Conservation (phyloP, 2,113 vertebrate genomes). For the Xerus inauris region DNA sequence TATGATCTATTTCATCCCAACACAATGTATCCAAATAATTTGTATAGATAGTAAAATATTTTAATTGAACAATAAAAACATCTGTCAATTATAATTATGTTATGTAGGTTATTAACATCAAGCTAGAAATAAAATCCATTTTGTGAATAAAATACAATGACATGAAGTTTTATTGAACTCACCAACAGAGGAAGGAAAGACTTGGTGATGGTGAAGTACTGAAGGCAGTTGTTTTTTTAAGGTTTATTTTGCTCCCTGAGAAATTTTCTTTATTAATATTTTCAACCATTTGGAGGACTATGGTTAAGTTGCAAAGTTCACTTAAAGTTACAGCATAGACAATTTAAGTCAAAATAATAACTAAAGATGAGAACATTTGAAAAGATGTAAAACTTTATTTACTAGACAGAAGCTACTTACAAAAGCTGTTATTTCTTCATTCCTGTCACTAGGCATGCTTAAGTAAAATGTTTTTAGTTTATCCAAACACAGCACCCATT, state of each 20-base stretch:
- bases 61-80: background rate
- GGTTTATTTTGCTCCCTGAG: background rate
- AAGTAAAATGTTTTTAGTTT: conserved; percentile 20
- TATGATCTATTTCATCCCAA: background rate
- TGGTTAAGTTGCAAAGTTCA: background rate
- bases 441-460: background rate
- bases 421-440: background rate
- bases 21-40: background rate
- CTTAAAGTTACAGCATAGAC: background rate
- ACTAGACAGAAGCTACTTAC: background rate
- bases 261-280: background rate
- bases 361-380: background rate
- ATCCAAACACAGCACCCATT: background rate
- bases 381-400: background rate
- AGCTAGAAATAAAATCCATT: background rate
- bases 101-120: background rate
- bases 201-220: background rate
- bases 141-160: background rate
- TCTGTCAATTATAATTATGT: background rate
- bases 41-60: conserved; percentile 36
- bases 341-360: background rate
- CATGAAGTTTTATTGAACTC: background rate
- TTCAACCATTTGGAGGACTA: background rate
- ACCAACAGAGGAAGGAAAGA: background rate
- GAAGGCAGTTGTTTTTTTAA: background rate